A percentile compares a stretch with the other conserved stretches of the same genome.
Evolutionary conservation across 1,140 invertebrate species (phyloP).

Genomic region (Caenorhabditis tropicalis): DNA sequence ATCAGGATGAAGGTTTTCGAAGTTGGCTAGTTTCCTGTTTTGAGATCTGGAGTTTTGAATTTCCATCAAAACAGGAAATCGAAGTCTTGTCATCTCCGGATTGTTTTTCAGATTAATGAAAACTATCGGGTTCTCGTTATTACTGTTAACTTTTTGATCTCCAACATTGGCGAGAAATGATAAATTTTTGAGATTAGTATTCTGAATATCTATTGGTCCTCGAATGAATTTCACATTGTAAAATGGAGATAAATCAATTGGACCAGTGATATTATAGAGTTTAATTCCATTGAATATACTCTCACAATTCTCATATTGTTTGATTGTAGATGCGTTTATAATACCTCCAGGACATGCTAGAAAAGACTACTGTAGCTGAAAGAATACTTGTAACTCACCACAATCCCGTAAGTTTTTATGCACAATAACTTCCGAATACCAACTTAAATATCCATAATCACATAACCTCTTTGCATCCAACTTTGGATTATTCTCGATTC

Average conservation of each 20-base stretch:
- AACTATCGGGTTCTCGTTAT: background rate
- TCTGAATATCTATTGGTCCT: background rate
- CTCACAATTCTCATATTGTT: background rate
- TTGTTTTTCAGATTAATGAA: background rate
- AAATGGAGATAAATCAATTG: background rate
- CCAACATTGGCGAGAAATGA: background rate
- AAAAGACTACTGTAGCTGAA: background rate
- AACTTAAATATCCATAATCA: background rate
- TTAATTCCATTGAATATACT: background rate
- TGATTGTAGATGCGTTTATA: background rate
- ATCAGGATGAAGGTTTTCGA: background rate
- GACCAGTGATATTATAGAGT: background rate
- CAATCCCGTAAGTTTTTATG: background rate
- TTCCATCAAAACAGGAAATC: background rate
- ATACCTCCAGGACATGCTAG: background rate
- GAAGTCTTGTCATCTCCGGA: background rate
- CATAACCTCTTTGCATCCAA: background rate
- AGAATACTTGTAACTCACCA: background rate
- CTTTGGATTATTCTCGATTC: background rate
- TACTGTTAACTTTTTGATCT: too few relatives aligned
- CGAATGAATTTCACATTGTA: background rate
- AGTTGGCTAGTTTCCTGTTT: background rate
- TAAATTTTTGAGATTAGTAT: background rate
- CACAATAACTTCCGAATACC: background rate
- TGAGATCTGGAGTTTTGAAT: background rate